These are phyloP conservation scores for Pseudopodoces humilis DNA, from an alignment of 2,113 vertebrate genomes.

Conservation along the genomic window DNA sequence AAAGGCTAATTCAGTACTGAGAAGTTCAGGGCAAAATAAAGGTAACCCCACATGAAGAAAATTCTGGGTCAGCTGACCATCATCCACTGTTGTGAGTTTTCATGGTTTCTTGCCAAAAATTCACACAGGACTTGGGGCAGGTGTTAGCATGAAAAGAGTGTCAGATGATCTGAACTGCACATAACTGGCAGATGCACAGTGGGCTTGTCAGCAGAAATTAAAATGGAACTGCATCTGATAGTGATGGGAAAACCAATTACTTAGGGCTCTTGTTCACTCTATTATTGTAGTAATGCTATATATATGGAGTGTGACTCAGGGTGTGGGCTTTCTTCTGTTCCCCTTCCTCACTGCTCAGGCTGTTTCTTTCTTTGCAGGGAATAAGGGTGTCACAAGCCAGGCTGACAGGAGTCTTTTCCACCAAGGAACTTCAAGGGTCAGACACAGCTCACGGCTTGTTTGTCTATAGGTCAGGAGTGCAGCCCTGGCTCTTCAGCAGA, in stretches of 20 bases:
- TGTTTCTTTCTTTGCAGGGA: not conserved
- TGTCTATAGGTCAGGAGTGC: not conserved
- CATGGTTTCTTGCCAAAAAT: not conserved
- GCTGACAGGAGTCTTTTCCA: not conserved
- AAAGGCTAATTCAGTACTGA: not conserved
- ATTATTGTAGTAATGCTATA: not conserved
- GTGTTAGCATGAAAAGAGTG: not conserved
- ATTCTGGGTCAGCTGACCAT: not conserved
- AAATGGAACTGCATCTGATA: not conserved
- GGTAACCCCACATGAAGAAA: not conserved
- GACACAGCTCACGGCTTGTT: rapidly evolving
- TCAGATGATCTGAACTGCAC: not conserved
- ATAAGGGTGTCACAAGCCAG: not conserved
- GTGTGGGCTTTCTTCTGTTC: not conserved
- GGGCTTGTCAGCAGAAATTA: not conserved
- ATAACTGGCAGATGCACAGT: not conserved
- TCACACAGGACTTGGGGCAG: not conserved
- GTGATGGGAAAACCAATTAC: not conserved
- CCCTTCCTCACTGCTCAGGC: not conserved
- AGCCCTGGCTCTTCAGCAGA: not conserved
- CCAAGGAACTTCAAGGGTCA: not conserved
- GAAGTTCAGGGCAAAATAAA: not conserved
- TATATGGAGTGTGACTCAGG: not conserved
- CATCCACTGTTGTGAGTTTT: not conserved
- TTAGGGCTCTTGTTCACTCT: not conserved